Evolutionary conservation across 2,888 invertebrate genomes (phyloP), one percentile per base, ranked within the genome.

Genomic region (Chrysomela aeneicollis): DNA sequence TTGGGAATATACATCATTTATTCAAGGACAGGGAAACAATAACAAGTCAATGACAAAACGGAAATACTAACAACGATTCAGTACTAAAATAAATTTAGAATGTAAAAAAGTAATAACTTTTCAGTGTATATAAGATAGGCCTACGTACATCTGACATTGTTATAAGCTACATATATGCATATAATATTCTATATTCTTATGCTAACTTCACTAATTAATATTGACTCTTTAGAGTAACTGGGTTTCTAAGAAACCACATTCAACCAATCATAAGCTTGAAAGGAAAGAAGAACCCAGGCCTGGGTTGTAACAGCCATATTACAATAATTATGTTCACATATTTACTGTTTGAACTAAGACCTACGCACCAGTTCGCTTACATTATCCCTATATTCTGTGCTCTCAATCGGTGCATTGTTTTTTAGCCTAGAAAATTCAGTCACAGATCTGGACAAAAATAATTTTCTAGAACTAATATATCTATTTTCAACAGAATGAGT

Each of bases 141-240:
- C 80, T 81, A 81, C 79, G 77, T 76, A 75, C 73, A 72, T 72
- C 63, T 71, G 63, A 72, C 67, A 69, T 69, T 51, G 63, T 67
- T 67, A 76, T 77, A 79, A 80, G 79, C 79, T 79, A 79, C 78
- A 78, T 76, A 74, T 77, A 77, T 77, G 75, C 75, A 71, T 74
- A 72, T 68, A 55, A 70, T 74, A 74, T 71, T 78, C 74, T 77
- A 75, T 76, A 67, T 71, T 67, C 73, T 75, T 76, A 70, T 71
- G 70, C 74, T 77, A 76, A 64, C 51, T 71, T 67, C 73, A 75
- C 77, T 81, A 79, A 77, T 79, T 81, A 81, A 80, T 81, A 82
- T 81, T 81, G 82, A 81, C 82, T 82, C 77, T 78, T 80, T 76
- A 81, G 81, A 81, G 81, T 78, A 78, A 78, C 73, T 74, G 73